Evolutionary conservation across 2,888 invertebrate species (phyloP), one percentile per base, ranked within the genome.

Genomic region (Phytoseiulus persimilis): DNA sequence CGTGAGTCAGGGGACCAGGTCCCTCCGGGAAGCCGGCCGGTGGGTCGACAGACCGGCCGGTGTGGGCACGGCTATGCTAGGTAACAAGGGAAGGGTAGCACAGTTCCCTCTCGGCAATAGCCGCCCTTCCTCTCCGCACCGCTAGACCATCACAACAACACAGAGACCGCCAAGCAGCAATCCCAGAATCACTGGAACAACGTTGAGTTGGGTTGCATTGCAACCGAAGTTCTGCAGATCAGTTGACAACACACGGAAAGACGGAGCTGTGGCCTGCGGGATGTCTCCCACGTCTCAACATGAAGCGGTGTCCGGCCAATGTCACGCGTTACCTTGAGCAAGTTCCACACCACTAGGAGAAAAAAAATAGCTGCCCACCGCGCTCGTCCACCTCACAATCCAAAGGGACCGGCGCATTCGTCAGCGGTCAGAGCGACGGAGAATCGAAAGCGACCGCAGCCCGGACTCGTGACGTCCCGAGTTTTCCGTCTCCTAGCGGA

Each of bases 11-110:
- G 65, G 65, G 65, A 65, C 65, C 65, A 65, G 65, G 65, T 65
- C 65, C 65, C 65, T 65, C 18, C 65, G 65, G 65, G 65, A 18
- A 3, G 39, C 39, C 39, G 39, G 39, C 39, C 39, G 39, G 39
- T 39, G 5, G 39, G 9, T 3, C 39, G n/a, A n/a, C n/a, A n/a
- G n/a, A 14, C 46, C 46, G 46, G 65, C 65, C 65, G 65, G 65
- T 65, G 65, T 65, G 65, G 65, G 65, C 65, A 65, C 65, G 18
- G 65, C 65, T 65, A 65, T 65, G 65, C 65, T 65, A 65, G 65
- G 65, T 65, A 65, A 65, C 65, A 65, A 65, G 65, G 65, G 65
- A 65, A 65, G 65, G 65, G 65, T 65, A 65, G 65, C 65, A 65
- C 23, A 28, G 65, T 65, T 65, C 65, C 65, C 65, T 65, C 65